These are phyloP conservation scores for Piprites chloris DNA, from an alignment of 2,113 vertebrate genomes.

Conservation along the genomic window DNA sequence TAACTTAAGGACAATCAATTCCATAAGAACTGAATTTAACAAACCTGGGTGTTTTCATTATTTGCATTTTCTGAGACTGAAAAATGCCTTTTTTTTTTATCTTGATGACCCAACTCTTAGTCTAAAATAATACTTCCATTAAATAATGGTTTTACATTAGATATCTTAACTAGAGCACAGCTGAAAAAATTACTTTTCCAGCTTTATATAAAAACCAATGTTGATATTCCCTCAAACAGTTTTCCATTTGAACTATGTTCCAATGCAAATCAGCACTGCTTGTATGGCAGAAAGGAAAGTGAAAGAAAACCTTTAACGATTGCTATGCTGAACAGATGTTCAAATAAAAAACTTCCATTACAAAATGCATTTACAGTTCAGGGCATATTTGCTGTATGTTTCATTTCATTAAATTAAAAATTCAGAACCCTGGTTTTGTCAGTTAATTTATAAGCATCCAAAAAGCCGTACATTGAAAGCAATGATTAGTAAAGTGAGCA, in stretches of 20 bases:
- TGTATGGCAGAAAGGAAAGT: neutral
- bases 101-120: neutral
- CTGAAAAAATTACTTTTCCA: neutral
- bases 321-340: neutral
- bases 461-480: neutral
- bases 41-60: neutral
- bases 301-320: neutral
- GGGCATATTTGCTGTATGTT: neutral
- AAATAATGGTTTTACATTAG: neutral
- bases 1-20: neutral
- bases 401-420: conserved; percentile 6
- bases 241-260: neutral
- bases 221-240: neutral
- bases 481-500: neutral
- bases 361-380: conserved; percentile 1
- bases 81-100: neutral
- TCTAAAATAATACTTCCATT: neutral
- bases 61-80: neutral
- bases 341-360: neutral
- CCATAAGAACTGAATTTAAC: neutral
- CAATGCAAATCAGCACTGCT: neutral
- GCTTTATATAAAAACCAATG: neutral
- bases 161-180: neutral
- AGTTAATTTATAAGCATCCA: neutral
- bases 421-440: neutral